phyloP scores from a whole-genome alignment of 2,888 invertebrate species.

The Macrophya alboannulata region DNA sequence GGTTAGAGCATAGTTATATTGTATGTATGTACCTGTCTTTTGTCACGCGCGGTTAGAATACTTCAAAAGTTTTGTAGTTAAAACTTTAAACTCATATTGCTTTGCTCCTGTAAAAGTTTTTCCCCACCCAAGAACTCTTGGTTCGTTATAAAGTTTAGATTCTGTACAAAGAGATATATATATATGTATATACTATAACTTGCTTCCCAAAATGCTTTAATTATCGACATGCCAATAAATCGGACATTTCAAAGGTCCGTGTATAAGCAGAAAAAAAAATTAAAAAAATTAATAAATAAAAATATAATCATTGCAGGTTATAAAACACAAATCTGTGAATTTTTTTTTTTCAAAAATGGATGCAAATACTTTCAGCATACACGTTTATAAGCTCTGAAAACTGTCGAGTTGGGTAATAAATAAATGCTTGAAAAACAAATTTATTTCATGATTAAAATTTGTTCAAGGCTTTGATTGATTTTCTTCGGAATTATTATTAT shows the following conservation, averaged over 20 bases:
- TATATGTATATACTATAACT: not conserved
- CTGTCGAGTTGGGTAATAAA: not conserved
- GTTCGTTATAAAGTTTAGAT: constrained; percentile 30
- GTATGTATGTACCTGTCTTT: constrained; percentile 30
- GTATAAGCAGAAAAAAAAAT: not conserved
- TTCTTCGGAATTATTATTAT: not conserved
- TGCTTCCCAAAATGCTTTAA: not conserved
- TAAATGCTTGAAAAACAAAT: not conserved
- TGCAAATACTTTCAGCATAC: not conserved
- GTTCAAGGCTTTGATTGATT: constrained; percentile 8
- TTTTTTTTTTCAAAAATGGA: not conserved
- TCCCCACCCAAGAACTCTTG: not conserved
- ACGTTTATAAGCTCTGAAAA: constrained; percentile 24
- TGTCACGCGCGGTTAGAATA: constrained; percentile 28
- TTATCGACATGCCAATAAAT: not conserved
- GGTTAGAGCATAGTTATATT: constrained; percentile 11
- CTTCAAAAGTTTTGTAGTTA: constrained; percentile 47
- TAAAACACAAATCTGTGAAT: not conserved
- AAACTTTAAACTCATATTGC: constrained; percentile 47
- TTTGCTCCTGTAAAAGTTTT: constrained; percentile 12
- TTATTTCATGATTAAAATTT: not conserved
- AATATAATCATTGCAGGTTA: not conserved
- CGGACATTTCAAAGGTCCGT: not conserved
- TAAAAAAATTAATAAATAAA: not conserved
- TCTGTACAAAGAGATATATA: not conserved